Conservation (phyloP, 2,113 vertebrate genomes). For the Hirundichthys speculiger region DNA sequence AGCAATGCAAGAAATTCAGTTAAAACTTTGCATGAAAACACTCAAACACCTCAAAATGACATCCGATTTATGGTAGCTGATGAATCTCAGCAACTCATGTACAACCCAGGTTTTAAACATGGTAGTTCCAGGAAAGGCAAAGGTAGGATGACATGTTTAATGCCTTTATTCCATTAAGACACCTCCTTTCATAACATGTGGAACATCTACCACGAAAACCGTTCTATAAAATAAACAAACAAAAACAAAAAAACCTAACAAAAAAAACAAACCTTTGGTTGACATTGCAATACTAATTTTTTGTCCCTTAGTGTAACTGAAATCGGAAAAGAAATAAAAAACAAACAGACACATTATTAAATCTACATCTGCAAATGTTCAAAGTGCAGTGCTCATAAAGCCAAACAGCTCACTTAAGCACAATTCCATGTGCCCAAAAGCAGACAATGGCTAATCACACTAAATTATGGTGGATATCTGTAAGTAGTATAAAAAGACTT, state of each 20-base stretch:
- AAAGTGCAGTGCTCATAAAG: conserved; percentile 43
- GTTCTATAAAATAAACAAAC: conserved; percentile 7
- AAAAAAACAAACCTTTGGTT: conserved; percentile 64
- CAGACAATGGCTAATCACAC: conserved; percentile 27
- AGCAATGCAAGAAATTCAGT: background rate
- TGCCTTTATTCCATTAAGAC: background rate
- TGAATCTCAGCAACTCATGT: conserved; percentile 3
- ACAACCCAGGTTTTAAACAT: too few relatives aligned
- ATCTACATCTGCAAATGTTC: conserved; percentile 9
- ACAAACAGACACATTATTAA: background rate
- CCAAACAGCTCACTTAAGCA: conserved; percentile 22
- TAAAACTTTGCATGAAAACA: background rate
- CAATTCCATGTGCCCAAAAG: conserved; percentile 12
- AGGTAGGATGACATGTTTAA: conserved; percentile 17
- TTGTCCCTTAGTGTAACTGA: conserved; percentile 11
- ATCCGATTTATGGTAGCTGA: conserved; percentile 18
- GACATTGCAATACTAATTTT: conserved; percentile 10
- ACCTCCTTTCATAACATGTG: conserved; percentile 11
- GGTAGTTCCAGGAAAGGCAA: conserved; percentile 35
- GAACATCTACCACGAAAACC: conserved; percentile 6
- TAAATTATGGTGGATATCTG: conserved; percentile 3
- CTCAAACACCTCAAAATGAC: background rate
- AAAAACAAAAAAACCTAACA: too few relatives aligned
- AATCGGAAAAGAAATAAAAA: conserved; percentile 5
- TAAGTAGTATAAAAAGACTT: conserved; percentile 13